Conservation (phyloP, 2,888 invertebrate species). For the Eubasilissa splendida region DNA sequence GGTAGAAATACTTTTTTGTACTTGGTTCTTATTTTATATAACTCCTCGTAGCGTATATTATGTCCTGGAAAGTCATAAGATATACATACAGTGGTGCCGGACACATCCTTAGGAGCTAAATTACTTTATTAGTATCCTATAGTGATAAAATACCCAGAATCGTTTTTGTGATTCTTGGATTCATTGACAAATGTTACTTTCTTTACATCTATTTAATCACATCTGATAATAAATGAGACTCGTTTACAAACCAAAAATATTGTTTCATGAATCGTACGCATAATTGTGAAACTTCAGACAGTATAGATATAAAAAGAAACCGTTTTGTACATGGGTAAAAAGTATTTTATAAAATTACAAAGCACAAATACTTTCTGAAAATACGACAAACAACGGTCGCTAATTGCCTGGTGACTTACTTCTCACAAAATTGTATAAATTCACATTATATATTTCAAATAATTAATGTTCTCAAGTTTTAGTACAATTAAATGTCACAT, state of each 20-base stretch:
- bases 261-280: background rate
- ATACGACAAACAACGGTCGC: background rate
- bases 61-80: constrained; percentile 49
- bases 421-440: constrained; percentile 3
- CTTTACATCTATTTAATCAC: constrained; percentile 23
- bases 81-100: constrained; percentile 48
- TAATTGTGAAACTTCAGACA: constrained; percentile 1
- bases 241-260: constrained; percentile 11
- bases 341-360: background rate
- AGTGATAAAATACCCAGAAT: constrained; percentile 49
- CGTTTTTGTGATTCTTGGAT: constrained; percentile 39
- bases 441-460: background rate
- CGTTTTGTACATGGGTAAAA: background rate
- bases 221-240: constrained; percentile 25
- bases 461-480: constrained; percentile 1
- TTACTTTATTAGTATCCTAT: constrained; percentile 46
- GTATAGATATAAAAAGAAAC: background rate
- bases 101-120: constrained; percentile 52
- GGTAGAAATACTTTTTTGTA: constrained; percentile 58
- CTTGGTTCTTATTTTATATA: constrained; percentile 58
- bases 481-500: constrained; percentile 16
- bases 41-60: constrained; percentile 45
- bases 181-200: constrained; percentile 40
- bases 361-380: background rate
- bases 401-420: background rate